Percentiles rank a stretch among this genome's conserved stretches.
Conservation (phyloP, 2,113 vertebrate species). For the Promerops cafer region DNA sequence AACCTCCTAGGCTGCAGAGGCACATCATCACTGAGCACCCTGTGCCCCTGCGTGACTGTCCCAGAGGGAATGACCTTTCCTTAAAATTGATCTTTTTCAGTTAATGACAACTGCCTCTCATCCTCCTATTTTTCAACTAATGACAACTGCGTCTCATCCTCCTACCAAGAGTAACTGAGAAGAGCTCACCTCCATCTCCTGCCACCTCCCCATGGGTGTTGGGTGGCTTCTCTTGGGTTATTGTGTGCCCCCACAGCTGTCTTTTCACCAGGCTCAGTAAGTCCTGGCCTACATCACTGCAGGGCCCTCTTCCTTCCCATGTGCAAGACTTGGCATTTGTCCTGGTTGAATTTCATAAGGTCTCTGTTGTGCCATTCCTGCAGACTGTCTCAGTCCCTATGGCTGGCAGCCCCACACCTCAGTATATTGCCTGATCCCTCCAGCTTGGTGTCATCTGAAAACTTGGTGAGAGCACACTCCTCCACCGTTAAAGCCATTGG, state of each 20-base stretch:
- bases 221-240: not conserved
- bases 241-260: accelerated
- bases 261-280: not conserved
- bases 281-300: not conserved
- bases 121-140: not conserved
- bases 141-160: not conserved
- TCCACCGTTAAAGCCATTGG: not conserved
- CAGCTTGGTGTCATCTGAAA: not conserved
- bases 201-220: not conserved
- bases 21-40: not conserved
- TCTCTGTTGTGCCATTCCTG: not conserved
- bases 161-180: not conserved
- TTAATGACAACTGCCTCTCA: not conserved
- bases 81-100: not conserved
- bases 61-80: not conserved
- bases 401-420: not conserved
- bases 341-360: not conserved
- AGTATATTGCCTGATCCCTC: not conserved
- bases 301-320: not conserved
- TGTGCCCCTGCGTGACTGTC: not conserved
- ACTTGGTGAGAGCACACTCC: not conserved
- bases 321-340: not conserved
- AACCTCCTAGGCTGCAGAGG: not conserved
- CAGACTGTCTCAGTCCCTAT: not conserved
- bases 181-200: not conserved